phyloP scores from a whole-genome alignment of 2,888 invertebrate genomes.

The Catocala sponsa region DNA sequence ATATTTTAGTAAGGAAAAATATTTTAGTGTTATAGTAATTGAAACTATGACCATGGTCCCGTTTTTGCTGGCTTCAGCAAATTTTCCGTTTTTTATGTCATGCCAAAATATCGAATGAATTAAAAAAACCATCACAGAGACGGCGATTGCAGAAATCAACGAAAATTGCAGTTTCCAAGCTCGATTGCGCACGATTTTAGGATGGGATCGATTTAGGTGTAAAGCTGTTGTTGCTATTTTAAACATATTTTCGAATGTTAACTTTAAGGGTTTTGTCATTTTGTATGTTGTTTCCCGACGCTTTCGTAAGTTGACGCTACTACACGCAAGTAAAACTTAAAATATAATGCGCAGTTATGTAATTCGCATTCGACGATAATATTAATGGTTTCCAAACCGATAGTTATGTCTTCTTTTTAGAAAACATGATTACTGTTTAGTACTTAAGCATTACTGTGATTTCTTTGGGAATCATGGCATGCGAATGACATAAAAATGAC shows the following conservation, averaged over 20 bases:
- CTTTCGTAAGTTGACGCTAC: too few species aligned
- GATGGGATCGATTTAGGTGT: constrained; percentile 60
- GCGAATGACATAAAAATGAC: constrained; percentile 46
- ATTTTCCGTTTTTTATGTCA: constrained; percentile 57
- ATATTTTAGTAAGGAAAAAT: constrained; percentile 57
- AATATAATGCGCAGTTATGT: too few species aligned
- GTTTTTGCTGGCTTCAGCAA: constrained; percentile 66
- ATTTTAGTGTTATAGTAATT: constrained; percentile 63
- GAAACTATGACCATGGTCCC: constrained; percentile 62
- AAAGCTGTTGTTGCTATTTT: constrained; percentile 53
- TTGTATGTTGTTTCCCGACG: constrained; percentile 4
- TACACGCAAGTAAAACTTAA: too few species aligned
- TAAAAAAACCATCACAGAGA: constrained; percentile 43
- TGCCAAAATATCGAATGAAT: constrained; percentile 57
- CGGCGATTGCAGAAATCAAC: constrained; percentile 37
- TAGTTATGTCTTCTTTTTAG: neutral
- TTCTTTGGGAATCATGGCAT: constrained; percentile 46
- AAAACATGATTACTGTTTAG: neutral
- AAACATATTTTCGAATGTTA: constrained; percentile 60
- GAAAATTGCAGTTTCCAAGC: constrained; percentile 54
- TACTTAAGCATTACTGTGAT: constrained; percentile 14
- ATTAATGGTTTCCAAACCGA: too few species aligned
- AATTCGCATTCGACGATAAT: too few species aligned
- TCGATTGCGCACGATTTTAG: constrained; percentile 47
- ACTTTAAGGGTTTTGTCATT: constrained; percentile 33